Base-by-base conservation (phyloP, 2,113 vertebrate genomes). In the Leptocoma aspasia region DNA sequence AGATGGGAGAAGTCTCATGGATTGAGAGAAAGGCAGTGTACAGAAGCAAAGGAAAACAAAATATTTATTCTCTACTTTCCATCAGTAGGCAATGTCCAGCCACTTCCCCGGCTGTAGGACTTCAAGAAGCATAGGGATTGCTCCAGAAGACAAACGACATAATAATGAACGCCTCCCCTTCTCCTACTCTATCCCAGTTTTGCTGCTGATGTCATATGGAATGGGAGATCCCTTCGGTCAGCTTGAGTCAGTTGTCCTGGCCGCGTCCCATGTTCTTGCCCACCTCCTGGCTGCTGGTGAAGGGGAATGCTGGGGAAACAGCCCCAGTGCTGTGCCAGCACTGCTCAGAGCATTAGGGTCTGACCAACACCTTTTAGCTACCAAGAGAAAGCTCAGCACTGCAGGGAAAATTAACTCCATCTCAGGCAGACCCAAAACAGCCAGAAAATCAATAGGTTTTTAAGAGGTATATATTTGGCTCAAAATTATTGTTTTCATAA, bases 71-170 rank as follows among this genome's bases (percentile, higher is more conserved):
- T 50, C 31, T 44, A 6, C 10, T 69, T 59, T 16, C 24, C 35
- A 42, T 33, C 52, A 57, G n/a, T 22, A 61, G 30, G 15, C 3
- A 0, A 33, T 14, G 1, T 12, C 27, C 53, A 68, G 39, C 28
- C 27, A 35, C 18, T 47, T 79, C 14, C 41, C 0, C 0, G 28
- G 47, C 63, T 49, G 24, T 0, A 52, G 47, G 28, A 31, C 18
- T 56, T 63, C 15, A 57, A n/a, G 45, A 33, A 1, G 1, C 9
- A 2, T 5, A 39, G 17, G 13, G 4, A 15, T n/a, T 68, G 16
- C 30, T 44, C 42, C 7, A 19, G 41, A 39, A 33, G 15, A 68
- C 24, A 33, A 69, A 54, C 1, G 6, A 5, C 3, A 0, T 7
- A 16, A 3, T 17, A 24, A 45, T 1, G 0, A 35, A 44, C 33